A percentile compares a stretch with the other conserved stretches of the same genome.
These are phyloP conservation scores for Auanema freiburgensis DNA, from an alignment of 2,888 invertebrate genomes.

Conservation along the genomic window DNA sequence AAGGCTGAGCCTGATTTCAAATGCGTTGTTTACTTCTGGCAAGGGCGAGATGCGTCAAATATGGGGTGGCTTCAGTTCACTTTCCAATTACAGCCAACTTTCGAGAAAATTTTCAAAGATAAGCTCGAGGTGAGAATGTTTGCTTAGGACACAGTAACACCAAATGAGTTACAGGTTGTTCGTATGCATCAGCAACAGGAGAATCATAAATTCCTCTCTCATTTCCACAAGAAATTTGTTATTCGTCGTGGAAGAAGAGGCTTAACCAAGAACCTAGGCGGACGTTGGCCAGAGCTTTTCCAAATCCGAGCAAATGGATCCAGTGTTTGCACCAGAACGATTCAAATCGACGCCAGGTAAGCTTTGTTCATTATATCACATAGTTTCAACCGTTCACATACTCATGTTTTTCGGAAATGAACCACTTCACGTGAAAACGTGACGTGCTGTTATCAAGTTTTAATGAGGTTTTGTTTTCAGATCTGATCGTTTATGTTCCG, in stretches of 20 bases:
- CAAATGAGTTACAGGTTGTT: slow-evolving; percentile 67
- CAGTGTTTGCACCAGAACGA: slow-evolving; percentile 74
- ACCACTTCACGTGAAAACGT: not conserved
- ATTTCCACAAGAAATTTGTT: slow-evolving; percentile 90
- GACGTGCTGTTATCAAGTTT: not conserved
- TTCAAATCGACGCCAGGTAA: slow-evolving; percentile 70
- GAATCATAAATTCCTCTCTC: slow-evolving; percentile 94
- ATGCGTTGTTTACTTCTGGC: slow-evolving; percentile 99
- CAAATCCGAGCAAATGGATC: slow-evolving; percentile 94
- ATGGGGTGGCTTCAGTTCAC: slow-evolving; percentile 99
- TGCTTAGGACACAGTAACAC: not conserved
- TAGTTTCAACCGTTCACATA: not conserved
- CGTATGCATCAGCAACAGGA: slow-evolving; percentile 97
- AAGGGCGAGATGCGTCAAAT: slow-evolving; percentile 89
- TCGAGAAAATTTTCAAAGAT: slow-evolving; percentile 80
- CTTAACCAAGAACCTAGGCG: slow-evolving; percentile 55
- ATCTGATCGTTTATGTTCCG: slow-evolving; percentile 83
- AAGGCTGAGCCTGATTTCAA: slow-evolving; percentile 76
- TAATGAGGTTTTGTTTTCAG: slow-evolving; percentile 71
- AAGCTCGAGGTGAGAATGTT: slow-evolving; percentile 76
- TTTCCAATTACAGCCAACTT: slow-evolving; percentile 78
- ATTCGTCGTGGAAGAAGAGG: slow-evolving; percentile 77
- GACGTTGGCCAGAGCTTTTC: slow-evolving; percentile 79
- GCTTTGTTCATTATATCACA: slow-evolving; percentile 2
- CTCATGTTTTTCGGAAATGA: not conserved